Evolutionary conservation across 2,797 vertebrate species (phyloP).

Genomic region (Danio tinwini): DNA sequence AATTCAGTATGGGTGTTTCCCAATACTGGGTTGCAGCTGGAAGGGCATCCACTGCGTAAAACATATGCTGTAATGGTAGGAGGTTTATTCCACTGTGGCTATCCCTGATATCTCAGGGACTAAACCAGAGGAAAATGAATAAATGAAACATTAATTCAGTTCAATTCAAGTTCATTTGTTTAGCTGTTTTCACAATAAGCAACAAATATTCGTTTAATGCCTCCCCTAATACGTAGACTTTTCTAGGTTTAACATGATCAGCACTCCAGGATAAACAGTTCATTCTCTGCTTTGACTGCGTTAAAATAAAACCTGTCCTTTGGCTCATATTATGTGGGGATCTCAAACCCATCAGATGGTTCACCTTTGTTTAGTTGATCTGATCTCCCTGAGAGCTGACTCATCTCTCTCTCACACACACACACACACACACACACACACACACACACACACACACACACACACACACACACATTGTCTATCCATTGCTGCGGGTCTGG

Average conservation of each 20-base stretch:
- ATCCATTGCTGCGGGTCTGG: constrained; percentile 58
- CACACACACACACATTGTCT: constrained; percentile 31
- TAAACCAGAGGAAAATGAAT: too few species aligned
- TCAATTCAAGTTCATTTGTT: too few species aligned
- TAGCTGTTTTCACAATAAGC: too few species aligned
- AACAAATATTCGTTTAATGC: not conserved
- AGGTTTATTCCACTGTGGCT: too few species aligned
- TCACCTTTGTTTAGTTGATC: constrained; percentile 33
- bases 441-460: constrained; percentile 27
- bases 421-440: constrained; percentile 29
- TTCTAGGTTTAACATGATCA: not conserved
- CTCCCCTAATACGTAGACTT: not conserved
- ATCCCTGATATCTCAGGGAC: too few species aligned
- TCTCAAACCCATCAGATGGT: constrained; percentile 7
- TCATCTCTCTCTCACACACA: constrained; percentile 58
- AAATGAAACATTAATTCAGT: too few species aligned
- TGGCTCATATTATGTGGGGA: not conserved
- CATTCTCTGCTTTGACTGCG: not conserved
- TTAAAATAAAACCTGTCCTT: not conserved
- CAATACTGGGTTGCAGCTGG: too few species aligned
- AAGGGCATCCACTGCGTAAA: too few species aligned
- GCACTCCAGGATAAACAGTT: not conserved
- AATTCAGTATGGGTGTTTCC: too few species aligned
- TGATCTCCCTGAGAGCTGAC: constrained; percentile 63
- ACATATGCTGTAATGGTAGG: too few species aligned